A percentile compares a stretch with the other conserved stretches of the same genome.
Evolutionary conservation across 2,113 vertebrate species (phyloP).

Genomic region (Phaethornis superciliosus): DNA sequence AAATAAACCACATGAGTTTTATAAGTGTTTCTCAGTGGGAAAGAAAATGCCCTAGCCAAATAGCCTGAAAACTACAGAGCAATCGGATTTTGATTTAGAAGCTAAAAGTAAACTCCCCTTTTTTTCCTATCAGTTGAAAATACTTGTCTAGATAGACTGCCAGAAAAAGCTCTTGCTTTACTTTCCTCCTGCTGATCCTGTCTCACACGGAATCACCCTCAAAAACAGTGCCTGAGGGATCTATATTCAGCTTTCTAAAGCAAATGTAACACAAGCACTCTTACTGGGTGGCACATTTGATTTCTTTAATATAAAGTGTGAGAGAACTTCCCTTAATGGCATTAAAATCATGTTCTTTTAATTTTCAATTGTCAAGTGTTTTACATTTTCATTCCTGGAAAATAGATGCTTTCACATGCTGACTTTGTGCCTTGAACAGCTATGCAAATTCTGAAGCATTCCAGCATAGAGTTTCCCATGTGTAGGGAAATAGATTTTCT

Average conservation of each 20-base stretch:
- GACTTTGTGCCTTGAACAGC: slow-evolving; percentile 53
- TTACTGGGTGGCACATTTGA: slow-evolving; percentile 52
- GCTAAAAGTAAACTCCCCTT: slow-evolving; percentile 6
- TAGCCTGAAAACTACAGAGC: slow-evolving; percentile 37
- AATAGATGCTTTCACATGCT: slow-evolving; percentile 32
- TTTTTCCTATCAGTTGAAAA: slow-evolving; percentile 45
- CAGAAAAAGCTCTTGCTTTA: slow-evolving; percentile 52
- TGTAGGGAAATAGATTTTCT: slow-evolving; percentile 45
- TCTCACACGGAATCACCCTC: slow-evolving; percentile 36
- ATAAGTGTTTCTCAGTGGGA: slow-evolving; percentile 26
- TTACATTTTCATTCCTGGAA: slow-evolving; percentile 63
- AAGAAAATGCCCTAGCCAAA: slow-evolving; percentile 37
- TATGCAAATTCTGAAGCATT: slow-evolving; percentile 49
- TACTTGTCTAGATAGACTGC: slow-evolving; percentile 40
- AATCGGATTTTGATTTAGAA: background rate
- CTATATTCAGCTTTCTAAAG: slow-evolving; percentile 66
- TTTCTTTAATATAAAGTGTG: slow-evolving; percentile 44
- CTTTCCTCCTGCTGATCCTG: background rate
- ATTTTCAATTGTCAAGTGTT: slow-evolving; percentile 66
- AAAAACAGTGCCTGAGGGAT: slow-evolving; percentile 66
- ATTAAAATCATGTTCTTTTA: slow-evolving; percentile 68
- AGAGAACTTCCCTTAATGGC: slow-evolving; percentile 54
- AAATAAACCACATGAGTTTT: slow-evolving; percentile 26
- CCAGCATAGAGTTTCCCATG: slow-evolving; percentile 18
- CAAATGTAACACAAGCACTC: slow-evolving; percentile 60